A percentile compares a stretch with the other conserved stretches of the same genome.
phyloP scores from a whole-genome alignment of 1,140 invertebrate species.

The Drosophila repleta region DNA sequence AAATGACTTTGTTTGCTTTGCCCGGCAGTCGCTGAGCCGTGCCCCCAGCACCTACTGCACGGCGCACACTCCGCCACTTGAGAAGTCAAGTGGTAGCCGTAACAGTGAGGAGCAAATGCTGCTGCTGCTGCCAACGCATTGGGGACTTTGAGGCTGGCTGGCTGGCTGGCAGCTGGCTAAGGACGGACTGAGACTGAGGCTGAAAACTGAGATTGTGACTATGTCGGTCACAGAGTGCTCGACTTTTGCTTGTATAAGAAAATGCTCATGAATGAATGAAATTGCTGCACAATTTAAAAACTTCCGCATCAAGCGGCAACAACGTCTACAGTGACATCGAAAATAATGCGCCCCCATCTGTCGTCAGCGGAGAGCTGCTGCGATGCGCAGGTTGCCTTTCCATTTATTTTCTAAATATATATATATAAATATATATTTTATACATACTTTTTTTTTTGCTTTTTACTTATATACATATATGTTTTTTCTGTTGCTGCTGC shows the following conservation, averaged over 20 bases:
- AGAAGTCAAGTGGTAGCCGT: slow-evolving; percentile 62
- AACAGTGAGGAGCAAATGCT: slow-evolving; percentile 35
- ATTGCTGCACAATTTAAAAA: slow-evolving; percentile 74
- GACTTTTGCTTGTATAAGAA: slow-evolving; percentile 32
- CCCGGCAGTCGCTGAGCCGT: slow-evolving; percentile 7
- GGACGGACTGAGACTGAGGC: slow-evolving; percentile 14
- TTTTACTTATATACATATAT: neutral
- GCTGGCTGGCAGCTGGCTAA: slow-evolving; percentile 8
- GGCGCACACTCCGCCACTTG: slow-evolving; percentile 40
- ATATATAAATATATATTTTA: slow-evolving; percentile 23
- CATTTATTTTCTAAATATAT: slow-evolving; percentile 21
- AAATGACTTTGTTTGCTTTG: slow-evolving; percentile 70
- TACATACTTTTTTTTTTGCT: neutral
- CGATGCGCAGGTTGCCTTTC: slow-evolving; percentile 29
- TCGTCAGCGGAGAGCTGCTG: slow-evolving; percentile 6
- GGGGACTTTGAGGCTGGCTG: slow-evolving; percentile 13
- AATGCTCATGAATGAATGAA: slow-evolving; percentile 63
- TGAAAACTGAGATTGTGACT: slow-evolving; percentile 16
- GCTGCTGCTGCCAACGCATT: slow-evolving; percentile 25
- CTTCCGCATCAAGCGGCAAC: slow-evolving; percentile 65
- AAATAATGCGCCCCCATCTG: slow-evolving; percentile 46
- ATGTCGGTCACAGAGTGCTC: slow-evolving; percentile 21
- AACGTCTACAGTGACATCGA: slow-evolving; percentile 34
- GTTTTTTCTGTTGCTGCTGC: slow-evolving; percentile 4
- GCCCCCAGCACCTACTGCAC: neutral